Conservation (phyloP, 2,113 vertebrate genomes). For the Pomatostomus ruficeps region DNA sequence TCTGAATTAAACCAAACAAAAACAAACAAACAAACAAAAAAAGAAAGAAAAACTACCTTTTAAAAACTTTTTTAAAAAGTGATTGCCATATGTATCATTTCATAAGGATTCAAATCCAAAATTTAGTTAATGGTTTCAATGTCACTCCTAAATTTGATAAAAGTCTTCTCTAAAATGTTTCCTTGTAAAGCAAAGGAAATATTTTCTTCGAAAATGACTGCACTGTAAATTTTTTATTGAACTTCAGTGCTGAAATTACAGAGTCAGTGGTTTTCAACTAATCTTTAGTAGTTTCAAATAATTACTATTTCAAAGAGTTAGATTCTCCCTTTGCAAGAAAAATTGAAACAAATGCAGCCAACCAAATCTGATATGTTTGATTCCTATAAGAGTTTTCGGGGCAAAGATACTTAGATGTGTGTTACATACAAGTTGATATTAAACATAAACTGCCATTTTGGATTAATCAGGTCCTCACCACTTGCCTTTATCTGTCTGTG, state of each 20-base stretch:
- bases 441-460: neutral
- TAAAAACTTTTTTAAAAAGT: neutral
- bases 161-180: neutral
- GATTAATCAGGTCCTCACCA: neutral
- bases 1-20: neutral
- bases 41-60: neutral
- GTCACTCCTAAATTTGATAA: neutral
- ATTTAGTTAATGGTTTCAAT: neutral
- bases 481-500: neutral
- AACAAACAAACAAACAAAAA: rapidly evolving
- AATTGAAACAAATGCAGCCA: neutral
- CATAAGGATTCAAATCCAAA: neutral
- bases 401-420: neutral
- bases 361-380: neutral
- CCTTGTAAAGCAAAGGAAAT: neutral
- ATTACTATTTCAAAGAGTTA: neutral
- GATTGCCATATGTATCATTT: neutral
- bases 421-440: neutral
- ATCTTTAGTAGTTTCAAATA: neutral
- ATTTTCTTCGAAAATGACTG: neutral
- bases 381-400: neutral
- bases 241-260: rapidly evolving
- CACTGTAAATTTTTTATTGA: neutral
- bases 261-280: neutral
- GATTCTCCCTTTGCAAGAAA: neutral